Evolutionary conservation across 2,113 vertebrate species (phyloP), one percentile per base, ranked within the genome.

Genomic region (Machaerirhynchus nigripectus): DNA sequence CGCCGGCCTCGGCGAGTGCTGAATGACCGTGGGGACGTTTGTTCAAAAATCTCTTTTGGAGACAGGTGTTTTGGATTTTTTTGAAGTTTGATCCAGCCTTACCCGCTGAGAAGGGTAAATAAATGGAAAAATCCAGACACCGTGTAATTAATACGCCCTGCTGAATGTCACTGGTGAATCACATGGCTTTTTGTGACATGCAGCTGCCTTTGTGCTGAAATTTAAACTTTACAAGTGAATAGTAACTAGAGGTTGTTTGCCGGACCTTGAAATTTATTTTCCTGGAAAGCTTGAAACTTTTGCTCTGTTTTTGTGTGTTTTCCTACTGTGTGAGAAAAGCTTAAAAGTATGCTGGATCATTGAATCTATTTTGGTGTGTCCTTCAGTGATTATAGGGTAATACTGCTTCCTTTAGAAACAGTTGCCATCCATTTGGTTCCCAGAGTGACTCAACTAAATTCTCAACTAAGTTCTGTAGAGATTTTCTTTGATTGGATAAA

Each of bases 161-260:
- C 86, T 92, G 93, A 91, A 95, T 90, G 94, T 90, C 91, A 46
- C 31, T 52, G 30, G 80, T 47, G 71, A 78, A 91, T 93, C 87
- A 94, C 82, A 40, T 67, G 90, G 46, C 19, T 73, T 91, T 90
- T 90, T 1, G 28, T 80, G 90, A 65, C 57, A 35, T 9, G 40
- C 70, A 59, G 46, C n/a, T 82, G 49, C 27, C 33, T 79, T 83
- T 69, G 46, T 87, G 63, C 50, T 74, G 71, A 47, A 90, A 77
- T 77, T 44, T 69, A 64, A 80, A 50, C 19, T 11, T 28, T 28
- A 9, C 33, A 21, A 49, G 31, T 18, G 44, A 69, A 52, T 59
- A 19, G 39, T 42, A 47, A 6, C 23, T 77, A 9, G 33, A 15
- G 24, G 31, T 77, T 64, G 23, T 67, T 88, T 70, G 27, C 31